Base-by-base conservation (phyloP, 2,113 vertebrate genomes). In the Miniopterus natalensis region DNA sequence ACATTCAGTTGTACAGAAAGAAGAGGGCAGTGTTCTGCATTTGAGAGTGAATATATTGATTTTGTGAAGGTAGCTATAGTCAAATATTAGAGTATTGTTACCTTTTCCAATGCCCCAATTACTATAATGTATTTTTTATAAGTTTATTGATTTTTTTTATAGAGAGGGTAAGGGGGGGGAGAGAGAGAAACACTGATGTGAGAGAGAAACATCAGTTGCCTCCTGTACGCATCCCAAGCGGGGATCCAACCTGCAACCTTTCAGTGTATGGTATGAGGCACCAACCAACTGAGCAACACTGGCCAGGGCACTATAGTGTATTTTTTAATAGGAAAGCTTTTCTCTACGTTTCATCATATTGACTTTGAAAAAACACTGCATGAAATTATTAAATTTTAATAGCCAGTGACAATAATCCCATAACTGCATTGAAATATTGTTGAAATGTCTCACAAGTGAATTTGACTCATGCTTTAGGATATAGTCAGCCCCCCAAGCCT, bases 391-490 rank as follows among this genome's bases (percentile, higher is more conserved):
- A 49, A 36, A 36, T 36, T 91, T 63, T 92, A 88, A 88, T 88
- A 74, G 4, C 13, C 17, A 49, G 9, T 89, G 71, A 70, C 40
- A 31, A 9, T 66, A 71, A 57, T 77, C 49, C 88, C 18, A 55
- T 45, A 80, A 73, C 40, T 77, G 20, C 23, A 49, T 66, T 88
- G 9, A 87, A 75, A 75, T 75, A 81, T 53, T 75, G 61, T 6
- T 73, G 63, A 96, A 83, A 42, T 61, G 8, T 42, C 40, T 92
- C 21, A 45, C 77, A 70, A 84, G 59, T 84, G 18, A 88, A 23
- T 84, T 59, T 78, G 78, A 92, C 45, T 91, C 45, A 31, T 70
- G 25, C 71, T 95, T 85, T 92, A 70, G 20, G 81, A 49, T 63
- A 80, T 47, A 59, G 53, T 80, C 59, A 96, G 45, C 65, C 25